Conservation (phyloP, 2,113 vertebrate species). For the Sporophila hypoxantha region DNA sequence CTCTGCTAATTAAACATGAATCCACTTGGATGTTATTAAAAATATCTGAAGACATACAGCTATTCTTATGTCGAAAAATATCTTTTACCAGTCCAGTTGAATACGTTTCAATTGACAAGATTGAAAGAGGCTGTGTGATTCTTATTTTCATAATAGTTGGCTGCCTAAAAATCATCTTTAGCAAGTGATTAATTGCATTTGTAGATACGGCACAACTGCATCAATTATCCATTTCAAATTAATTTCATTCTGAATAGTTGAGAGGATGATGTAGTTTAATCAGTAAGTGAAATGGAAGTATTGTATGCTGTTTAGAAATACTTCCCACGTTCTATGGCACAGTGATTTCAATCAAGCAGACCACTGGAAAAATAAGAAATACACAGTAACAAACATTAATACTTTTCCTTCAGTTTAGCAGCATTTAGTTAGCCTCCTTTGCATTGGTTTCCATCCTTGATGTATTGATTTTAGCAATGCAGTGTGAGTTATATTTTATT, state of each 20-base stretch:
- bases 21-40: slow-evolving; percentile 15
- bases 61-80: slow-evolving; percentile 9
- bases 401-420: not conserved
- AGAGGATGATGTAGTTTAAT: slow-evolving; percentile 41
- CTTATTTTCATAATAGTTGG: slow-evolving; percentile 27
- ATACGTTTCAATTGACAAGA: slow-evolving; percentile 18
- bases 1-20: slow-evolving; percentile 37
- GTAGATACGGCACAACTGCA: slow-evolving; percentile 8
- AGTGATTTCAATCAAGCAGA: slow-evolving; percentile 7
- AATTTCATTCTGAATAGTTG: slow-evolving; percentile 32
- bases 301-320: slow-evolving; percentile 27
- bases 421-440: not conserved
- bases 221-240: slow-evolving; percentile 43
- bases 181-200: slow-evolving; percentile 41
- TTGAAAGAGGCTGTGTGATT: slow-evolving; percentile 11
- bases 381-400: not conserved
- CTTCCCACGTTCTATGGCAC: not conserved
- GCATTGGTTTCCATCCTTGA: not conserved
- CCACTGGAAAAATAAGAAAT: slow-evolving; percentile 1
- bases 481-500: not conserved
- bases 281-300: slow-evolving; percentile 33
- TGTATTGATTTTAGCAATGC: not conserved
- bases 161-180: slow-evolving; percentile 19
- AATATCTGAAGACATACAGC: slow-evolving; percentile 8
- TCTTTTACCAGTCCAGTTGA: not conserved